A percentile compares a stretch with the other conserved stretches of the same genome.
phyloP scores from a whole-genome alignment of 2,797 vertebrate genomes.

The Lepidocolaptes lacrymiger region DNA sequence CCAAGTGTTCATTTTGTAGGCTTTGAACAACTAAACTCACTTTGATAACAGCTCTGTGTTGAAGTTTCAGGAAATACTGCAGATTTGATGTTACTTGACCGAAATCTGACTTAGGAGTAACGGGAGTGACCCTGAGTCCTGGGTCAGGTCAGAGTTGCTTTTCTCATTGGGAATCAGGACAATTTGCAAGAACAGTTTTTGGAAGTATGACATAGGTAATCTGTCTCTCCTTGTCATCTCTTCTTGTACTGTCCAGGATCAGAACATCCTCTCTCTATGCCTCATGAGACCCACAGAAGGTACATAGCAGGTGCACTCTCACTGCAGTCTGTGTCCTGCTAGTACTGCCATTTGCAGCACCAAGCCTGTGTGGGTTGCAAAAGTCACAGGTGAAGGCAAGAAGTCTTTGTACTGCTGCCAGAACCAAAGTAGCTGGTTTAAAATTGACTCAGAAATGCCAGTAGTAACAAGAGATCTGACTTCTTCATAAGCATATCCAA shows the following conservation, averaged over 20 bases:
- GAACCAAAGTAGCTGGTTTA: not conserved
- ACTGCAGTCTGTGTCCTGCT: not conserved
- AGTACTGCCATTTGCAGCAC: not conserved
- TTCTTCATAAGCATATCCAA: not conserved
- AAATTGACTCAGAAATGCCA: not conserved
- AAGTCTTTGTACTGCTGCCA: not conserved
- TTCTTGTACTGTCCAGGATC: not conserved
- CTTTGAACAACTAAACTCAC: not conserved
- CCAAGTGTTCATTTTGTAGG: not conserved
- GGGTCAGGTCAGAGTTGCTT: not conserved
- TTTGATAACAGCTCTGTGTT: not conserved
- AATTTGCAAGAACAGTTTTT: not conserved
- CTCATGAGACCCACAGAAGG: no score
- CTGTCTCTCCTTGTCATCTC: not conserved
- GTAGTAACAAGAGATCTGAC: not conserved
- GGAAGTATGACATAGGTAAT: rapidly evolving
- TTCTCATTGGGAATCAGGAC: not conserved
- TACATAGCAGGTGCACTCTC: rapidly evolving
- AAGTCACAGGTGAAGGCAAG: rapidly evolving
- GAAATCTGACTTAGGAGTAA: not conserved
- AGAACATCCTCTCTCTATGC: not conserved
- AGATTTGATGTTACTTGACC: not conserved
- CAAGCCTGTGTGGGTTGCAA: not conserved
- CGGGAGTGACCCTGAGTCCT: rapidly evolving
- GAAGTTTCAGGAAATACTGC: not conserved